phyloP scores from a whole-genome alignment of 2,797 vertebrate species.

The Arremon brunneinucha region DNA sequence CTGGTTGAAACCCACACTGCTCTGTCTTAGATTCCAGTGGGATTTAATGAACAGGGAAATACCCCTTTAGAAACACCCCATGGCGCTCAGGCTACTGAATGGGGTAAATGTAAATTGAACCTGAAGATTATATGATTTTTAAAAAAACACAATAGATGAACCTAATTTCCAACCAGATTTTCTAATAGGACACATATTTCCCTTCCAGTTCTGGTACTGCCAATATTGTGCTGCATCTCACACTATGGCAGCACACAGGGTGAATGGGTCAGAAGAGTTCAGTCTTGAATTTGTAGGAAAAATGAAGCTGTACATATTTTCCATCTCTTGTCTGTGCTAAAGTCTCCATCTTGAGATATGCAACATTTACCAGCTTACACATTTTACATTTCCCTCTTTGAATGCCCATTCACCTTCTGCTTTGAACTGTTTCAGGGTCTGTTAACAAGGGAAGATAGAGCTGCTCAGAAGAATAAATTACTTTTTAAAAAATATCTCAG shows the following conservation, averaged over 20 bases:
- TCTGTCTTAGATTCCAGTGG: background rate
- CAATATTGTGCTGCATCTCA: background rate
- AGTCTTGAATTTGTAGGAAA: background rate
- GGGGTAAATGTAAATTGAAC: constrained; percentile 1
- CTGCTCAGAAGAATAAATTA: constrained; percentile 56
- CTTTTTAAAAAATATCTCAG: constrained; percentile 46
- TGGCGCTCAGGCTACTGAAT: background rate
- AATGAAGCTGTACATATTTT: background rate
- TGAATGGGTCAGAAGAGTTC: background rate
- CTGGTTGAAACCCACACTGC: background rate
- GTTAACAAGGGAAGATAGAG: constrained; percentile 55
- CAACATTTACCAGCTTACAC: constrained; percentile 8
- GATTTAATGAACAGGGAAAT: constrained; percentile 50
- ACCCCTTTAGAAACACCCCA: constrained; percentile 7
- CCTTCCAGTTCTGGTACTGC: background rate
- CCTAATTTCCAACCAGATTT: background rate
- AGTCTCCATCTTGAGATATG: background rate
- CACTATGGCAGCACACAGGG: background rate
- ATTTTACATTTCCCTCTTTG: constrained; percentile 35
- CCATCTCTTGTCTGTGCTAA: background rate
- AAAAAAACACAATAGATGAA: background rate
- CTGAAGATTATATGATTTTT: background rate
- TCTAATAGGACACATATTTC: background rate
- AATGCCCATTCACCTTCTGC: constrained; percentile 30
- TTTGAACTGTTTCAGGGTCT: constrained; percentile 19